Conservation (phyloP, 2,113 vertebrate species). For the Morone chrysops region DNA sequence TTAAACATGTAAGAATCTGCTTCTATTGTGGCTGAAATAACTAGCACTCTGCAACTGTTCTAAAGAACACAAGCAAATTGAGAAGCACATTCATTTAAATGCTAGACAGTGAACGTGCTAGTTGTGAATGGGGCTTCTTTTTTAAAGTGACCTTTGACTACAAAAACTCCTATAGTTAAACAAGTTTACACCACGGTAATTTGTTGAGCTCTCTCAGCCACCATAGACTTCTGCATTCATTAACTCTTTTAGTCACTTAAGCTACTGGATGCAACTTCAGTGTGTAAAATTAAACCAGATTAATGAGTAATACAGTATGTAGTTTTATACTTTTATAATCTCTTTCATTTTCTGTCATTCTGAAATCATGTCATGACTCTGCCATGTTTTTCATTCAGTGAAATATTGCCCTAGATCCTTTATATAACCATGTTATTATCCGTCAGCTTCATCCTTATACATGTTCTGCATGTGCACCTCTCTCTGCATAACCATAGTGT, state of each 20-base stretch:
- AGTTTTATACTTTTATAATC: not conserved
- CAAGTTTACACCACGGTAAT: too few species aligned
- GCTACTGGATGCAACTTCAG: too few species aligned
- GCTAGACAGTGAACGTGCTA: too few species aligned
- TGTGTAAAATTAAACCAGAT: not conserved
- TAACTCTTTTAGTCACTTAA: not conserved
- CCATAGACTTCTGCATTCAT: not conserved
- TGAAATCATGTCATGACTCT: not conserved
- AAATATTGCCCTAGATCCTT: not conserved
- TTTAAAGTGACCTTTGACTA: not conserved
- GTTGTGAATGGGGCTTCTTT: too few species aligned
- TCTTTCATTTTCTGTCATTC: not conserved
- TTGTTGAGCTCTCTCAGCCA: not conserved
- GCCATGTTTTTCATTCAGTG: not conserved
- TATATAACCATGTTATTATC: not conserved
- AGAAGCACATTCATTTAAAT: not conserved
- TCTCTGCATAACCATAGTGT: not conserved
- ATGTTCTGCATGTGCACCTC: slow-evolving; percentile 20
- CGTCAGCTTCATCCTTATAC: not conserved
- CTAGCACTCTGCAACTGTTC: not conserved
- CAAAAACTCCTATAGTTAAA: not conserved
- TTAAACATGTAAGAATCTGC: not conserved
- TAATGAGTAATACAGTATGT: not conserved
- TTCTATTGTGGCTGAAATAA: not conserved
- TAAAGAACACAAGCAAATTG: not conserved